phyloP scores from a whole-genome alignment of 2,888 invertebrate genomes.

The Chymomyza amoena region DNA sequence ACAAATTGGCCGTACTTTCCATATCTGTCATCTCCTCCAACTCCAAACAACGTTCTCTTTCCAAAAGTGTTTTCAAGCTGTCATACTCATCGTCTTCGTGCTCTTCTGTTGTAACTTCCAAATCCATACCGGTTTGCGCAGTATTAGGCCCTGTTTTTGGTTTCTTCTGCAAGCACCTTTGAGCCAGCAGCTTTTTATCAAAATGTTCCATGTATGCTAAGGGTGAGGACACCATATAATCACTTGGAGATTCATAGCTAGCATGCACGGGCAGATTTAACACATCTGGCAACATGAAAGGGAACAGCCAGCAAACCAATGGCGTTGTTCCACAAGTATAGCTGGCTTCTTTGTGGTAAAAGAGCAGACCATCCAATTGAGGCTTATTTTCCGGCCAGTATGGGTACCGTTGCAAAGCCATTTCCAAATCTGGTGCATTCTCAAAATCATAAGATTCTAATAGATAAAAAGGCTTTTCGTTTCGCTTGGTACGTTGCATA shows the following conservation, averaged over 20 bases:
- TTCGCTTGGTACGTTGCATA: conserved; percentile 29
- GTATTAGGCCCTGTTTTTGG: background rate
- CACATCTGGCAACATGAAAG: conserved; percentile 92
- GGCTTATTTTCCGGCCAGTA: conserved; percentile 77
- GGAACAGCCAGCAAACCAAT: conserved; percentile 94
- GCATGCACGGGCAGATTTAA: conserved; percentile 75
- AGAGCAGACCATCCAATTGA: conserved; percentile 90
- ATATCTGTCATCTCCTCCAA: conserved; percentile 29
- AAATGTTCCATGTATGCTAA: conserved; percentile 80
- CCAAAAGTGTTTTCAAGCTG: conserved; percentile 44
- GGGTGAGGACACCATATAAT: conserved; percentile 79
- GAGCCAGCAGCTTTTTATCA: conserved; percentile 73
- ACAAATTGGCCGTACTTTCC: background rate
- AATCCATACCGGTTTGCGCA: background rate
- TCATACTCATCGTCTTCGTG: conserved; percentile 23
- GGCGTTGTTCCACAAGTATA: conserved; percentile 91
- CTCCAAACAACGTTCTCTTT: conserved; percentile 57
- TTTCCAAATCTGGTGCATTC: conserved; percentile 54
- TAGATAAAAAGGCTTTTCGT: conserved; percentile 60
- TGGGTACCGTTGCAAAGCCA: conserved; percentile 66
- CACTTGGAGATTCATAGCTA: conserved; percentile 79
- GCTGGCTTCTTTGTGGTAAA: conserved; percentile 91
- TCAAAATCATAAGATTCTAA: conserved; percentile 68
- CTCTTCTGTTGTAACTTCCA: conserved; percentile 28
- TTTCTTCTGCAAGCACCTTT: conserved; percentile 25